Base-by-base conservation (phyloP, 2,888 invertebrate genomes). In the Sipunculus nudus region DNA sequence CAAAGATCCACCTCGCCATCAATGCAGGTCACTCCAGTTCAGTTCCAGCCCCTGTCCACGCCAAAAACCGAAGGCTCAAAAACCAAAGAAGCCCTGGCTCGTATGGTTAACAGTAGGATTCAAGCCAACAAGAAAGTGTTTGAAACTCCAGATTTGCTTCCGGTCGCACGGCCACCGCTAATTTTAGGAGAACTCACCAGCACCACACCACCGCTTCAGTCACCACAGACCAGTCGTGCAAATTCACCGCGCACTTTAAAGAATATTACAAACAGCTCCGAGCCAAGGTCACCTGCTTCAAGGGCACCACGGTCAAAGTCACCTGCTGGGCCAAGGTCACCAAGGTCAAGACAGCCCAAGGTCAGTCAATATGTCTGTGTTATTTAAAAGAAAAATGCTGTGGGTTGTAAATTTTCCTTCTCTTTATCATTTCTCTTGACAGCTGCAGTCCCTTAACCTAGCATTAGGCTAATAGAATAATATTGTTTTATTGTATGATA, bases 1-100 rank as follows among this genome's bases (percentile, higher is more conserved):
- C n/a, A n/a, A n/a, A n/a, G n/a, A n/a, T n/a, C n/a, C n/a, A n/a
- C n/a, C n/a, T n/a, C n/a, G n/a, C n/a, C n/a, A n/a, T n/a, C n/a
- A n/a, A n/a, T n/a, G n/a, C n/a, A n/a, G n/a, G n/a, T n/a, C n/a
- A n/a, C n/a, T n/a, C n/a, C n/a, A n/a, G n/a, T n/a, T n/a, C n/a
- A n/a, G n/a, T n/a, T n/a, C n/a, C 49, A n/a, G 21, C 49, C 3
- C 49, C 48, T 23, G 41, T 35, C 21, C n/a, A 35, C 13, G 50
- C 39, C 29, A 16, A 48, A 28, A n/a, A 39, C 38, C n/a, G 55
- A 61, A 19, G 46, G 46, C 13, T 41, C 46, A 28, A 25, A 53
- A 19, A 43, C 65, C 2, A 97, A 96, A 86, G 96, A 96, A 0
- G 96, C 96, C 0, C 86, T 97, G 59, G 96, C 96, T 19, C 94